Evolutionary conservation across 53 echinoderm and acorn worm species (phyloP).

Genomic region (Crossaster papposus): DNA sequence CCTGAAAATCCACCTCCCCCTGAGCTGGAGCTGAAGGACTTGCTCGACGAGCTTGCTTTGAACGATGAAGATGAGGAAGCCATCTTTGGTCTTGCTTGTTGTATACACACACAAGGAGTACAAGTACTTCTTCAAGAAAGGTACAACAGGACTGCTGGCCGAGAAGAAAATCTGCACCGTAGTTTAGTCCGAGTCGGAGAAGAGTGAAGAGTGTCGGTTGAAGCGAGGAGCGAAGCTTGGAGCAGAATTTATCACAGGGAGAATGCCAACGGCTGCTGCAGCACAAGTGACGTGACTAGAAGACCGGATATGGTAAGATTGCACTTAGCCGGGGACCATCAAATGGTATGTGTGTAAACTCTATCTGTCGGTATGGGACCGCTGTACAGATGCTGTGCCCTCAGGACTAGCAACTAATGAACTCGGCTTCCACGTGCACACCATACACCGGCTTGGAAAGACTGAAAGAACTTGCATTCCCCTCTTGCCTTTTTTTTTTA

Average conservation of each 20-base stretch:
- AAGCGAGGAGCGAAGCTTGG: slow-evolving; percentile 25
- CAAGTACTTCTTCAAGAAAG: not conserved
- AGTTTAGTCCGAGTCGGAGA: slow-evolving; percentile 25
- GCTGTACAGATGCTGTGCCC: slow-evolving; percentile 55
- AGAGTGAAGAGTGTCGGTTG: slow-evolving; percentile 5
- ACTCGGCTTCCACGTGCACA: slow-evolving; percentile 42
- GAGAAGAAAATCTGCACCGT: slow-evolving; percentile 26
- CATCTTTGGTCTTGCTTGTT: slow-evolving; percentile 38
- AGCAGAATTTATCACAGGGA: slow-evolving; percentile 39
- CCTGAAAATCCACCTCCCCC: slow-evolving; percentile 3
- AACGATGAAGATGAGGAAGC: slow-evolving; percentile 49
- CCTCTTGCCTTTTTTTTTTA: slow-evolving; percentile 10
- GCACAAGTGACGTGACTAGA: slow-evolving; percentile 53
- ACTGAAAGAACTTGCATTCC: not conserved
- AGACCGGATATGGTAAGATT: slow-evolving; percentile 62
- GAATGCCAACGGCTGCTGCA: slow-evolving; percentile 40
- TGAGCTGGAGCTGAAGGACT: slow-evolving; percentile 28
- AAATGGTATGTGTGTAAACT: slow-evolving; percentile 18
- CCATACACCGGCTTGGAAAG: not conserved
- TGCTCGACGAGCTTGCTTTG: slow-evolving; percentile 49
- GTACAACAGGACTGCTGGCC: slow-evolving; percentile 8
- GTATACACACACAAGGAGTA: not conserved
- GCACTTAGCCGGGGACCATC: slow-evolving; percentile 42
- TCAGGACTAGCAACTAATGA: slow-evolving; percentile 51
- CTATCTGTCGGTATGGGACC: slow-evolving; percentile 44